Conservation (phyloP, 1,140 invertebrate species). For the Lerema accius region DNA sequence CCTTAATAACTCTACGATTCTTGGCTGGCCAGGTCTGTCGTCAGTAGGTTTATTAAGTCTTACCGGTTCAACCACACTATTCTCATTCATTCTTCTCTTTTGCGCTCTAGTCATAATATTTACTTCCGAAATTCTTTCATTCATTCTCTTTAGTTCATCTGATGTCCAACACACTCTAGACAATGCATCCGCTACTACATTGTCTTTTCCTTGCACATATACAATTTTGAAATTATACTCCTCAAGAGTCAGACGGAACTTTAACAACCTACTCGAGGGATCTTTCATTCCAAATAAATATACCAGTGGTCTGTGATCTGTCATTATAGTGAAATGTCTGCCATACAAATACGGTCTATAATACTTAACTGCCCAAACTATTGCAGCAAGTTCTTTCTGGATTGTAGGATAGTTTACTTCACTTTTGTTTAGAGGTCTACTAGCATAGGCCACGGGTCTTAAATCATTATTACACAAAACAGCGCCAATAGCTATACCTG, state of each 20-base stretch:
- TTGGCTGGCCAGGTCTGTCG: slow-evolving; percentile 3
- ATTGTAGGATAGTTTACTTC: slow-evolving; percentile 18
- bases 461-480: slow-evolving; percentile 15
- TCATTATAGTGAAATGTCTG: slow-evolving; percentile 1
- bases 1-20: slow-evolving; percentile 27
- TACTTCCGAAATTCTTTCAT: slow-evolving; percentile 9
- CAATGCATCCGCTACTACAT: slow-evolving; percentile 35
- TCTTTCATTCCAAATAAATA: slow-evolving; percentile 31
- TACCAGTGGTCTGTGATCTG: slow-evolving; percentile 27
- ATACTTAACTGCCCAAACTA: slow-evolving; percentile 14
- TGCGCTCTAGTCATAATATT: neutral
- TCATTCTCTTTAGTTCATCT: slow-evolving; percentile 3
- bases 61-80: neutral
- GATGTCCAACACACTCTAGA: slow-evolving; percentile 22
- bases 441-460: slow-evolving; percentile 11
- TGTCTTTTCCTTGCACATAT: slow-evolving; percentile 35
- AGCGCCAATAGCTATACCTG: slow-evolving; percentile 1
- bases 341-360: slow-evolving; percentile 17
- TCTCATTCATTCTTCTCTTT: neutral
- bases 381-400: slow-evolving; percentile 10
- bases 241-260: slow-evolving; percentile 33
- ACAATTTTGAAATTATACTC: slow-evolving; percentile 35
- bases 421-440: slow-evolving; percentile 16
- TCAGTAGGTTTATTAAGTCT: neutral
- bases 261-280: slow-evolving; percentile 34